phyloP scores from a whole-genome alignment of 2,797 vertebrate species.

The Dendrocincla fuliginosa region DNA sequence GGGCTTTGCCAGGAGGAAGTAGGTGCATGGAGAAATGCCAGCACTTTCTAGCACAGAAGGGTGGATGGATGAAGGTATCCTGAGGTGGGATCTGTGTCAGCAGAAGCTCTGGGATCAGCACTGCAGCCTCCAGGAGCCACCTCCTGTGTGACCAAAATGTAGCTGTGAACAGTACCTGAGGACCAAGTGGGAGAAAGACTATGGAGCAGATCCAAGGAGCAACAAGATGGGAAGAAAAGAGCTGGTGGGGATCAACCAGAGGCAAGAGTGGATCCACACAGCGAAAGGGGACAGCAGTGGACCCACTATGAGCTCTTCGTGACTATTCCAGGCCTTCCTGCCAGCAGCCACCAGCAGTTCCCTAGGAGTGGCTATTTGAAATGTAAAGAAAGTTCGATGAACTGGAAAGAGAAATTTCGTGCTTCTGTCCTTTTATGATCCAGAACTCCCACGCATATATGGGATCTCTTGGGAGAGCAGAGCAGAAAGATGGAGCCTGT shows the following conservation, averaged over 20 bases:
- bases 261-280: background rate
- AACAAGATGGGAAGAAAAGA: background rate
- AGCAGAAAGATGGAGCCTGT: background rate
- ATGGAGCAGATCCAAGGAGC: background rate
- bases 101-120: background rate
- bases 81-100: background rate
- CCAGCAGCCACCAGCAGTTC: background rate
- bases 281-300: background rate
- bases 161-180: background rate
- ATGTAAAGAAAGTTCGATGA: background rate
- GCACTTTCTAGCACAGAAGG: background rate
- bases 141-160: background rate
- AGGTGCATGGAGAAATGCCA: background rate
- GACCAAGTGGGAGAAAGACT: background rate
- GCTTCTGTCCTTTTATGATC: background rate
- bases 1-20: background rate
- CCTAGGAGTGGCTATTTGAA: background rate
- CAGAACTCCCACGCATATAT: fast-evolving
- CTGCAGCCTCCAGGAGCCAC: background rate
- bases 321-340: background rate
- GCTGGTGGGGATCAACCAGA: background rate
- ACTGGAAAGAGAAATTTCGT: background rate
- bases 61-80: background rate
- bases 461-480: background rate
- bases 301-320: background rate